Evolutionary conservation across 2,888 invertebrate species (phyloP), one percentile per base, ranked within the genome.

Genomic region (Eulithis prunata): DNA sequence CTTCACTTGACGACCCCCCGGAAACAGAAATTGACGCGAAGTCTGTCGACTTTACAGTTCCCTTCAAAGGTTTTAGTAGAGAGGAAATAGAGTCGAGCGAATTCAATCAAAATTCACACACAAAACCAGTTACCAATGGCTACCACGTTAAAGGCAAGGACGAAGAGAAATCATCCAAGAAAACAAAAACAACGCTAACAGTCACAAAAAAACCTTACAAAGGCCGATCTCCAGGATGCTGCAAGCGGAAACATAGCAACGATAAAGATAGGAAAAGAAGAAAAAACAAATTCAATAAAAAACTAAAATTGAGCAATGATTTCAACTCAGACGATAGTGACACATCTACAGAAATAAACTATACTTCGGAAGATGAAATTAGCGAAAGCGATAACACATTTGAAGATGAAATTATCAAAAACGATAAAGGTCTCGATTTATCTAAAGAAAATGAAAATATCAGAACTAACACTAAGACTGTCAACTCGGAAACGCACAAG

Each of bases 201-300:
- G 32, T 32, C 32, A 5, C 6, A 41, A 41, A 41, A 41, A 0
- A 41, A 41, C 41, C 8, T 8, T 41, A 41, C 41, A 41, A 10
- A 41, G 41, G 21, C 11, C 49, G 7, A 47, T 7, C 49, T 2
- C 8, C 21, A 21, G 11, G 21, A 49, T 49, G 21, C 12, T 49
- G 4, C 52, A 14, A 32, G 12, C n/a, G 57, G 51, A 32, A 62
- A 47, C 2, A 41, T 41, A 41, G 10, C 10, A 8, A 41, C 41
- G 41, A 41, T 41, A 41, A 41, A 41, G 38, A 38, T 38, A 41
- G 10, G 12, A 54, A 13, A n/a, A 57, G 28, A 11, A 3, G 38
- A 0, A 63, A 63, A 38, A 58, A 63, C 41, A 58, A 47, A 58
- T 4, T 47, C 6, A 63, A 57, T n/a, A 63, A 38, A 10, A 63